A percentile compares a stretch with the other conserved stretches of the same genome.
Evolutionary conservation across 2,113 vertebrate species (phyloP).

Genomic region (Syngnathus floridae): DNA sequence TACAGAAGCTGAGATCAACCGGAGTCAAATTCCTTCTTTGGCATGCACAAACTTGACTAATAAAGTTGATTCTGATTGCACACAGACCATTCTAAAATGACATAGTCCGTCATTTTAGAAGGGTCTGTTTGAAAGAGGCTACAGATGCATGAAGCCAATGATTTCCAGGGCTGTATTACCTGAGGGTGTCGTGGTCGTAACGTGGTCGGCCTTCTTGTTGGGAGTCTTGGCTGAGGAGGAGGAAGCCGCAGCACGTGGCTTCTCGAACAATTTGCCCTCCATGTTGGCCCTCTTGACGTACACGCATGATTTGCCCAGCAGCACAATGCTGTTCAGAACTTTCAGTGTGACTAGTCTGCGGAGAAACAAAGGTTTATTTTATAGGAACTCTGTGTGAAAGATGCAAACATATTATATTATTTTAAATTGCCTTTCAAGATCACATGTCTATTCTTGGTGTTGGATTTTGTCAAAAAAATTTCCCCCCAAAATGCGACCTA

Average conservation of each 20-base stretch:
- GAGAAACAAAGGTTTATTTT: slow-evolving; percentile 1
- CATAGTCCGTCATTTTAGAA: too few species aligned
- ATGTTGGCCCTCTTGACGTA: slow-evolving; percentile 95
- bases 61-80: too few species aligned
- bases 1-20: too few species aligned
- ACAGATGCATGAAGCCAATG: background rate
- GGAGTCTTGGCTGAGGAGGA: slow-evolving; percentile 66
- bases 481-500: too few species aligned
- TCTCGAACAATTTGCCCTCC: slow-evolving; percentile 88
- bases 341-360: slow-evolving; percentile 86
- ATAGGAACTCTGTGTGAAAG: background rate
- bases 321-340: slow-evolving; percentile 91
- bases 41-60: too few species aligned
- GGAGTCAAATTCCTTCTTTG: too few species aligned
- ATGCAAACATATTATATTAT: too few species aligned
- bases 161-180: slow-evolving; percentile 60
- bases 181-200: slow-evolving; percentile 65
- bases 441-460: too few species aligned
- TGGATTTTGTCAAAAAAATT: too few species aligned
- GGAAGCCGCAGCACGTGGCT: slow-evolving; percentile 39
- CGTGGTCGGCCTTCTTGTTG: slow-evolving; percentile 67
- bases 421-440: too few species aligned
- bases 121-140: background rate
- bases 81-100: too few species aligned
- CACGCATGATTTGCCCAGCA: slow-evolving; percentile 93